Evolutionary conservation across 2,113 vertebrate species (phyloP).

Genomic region (Cettia cetti): DNA sequence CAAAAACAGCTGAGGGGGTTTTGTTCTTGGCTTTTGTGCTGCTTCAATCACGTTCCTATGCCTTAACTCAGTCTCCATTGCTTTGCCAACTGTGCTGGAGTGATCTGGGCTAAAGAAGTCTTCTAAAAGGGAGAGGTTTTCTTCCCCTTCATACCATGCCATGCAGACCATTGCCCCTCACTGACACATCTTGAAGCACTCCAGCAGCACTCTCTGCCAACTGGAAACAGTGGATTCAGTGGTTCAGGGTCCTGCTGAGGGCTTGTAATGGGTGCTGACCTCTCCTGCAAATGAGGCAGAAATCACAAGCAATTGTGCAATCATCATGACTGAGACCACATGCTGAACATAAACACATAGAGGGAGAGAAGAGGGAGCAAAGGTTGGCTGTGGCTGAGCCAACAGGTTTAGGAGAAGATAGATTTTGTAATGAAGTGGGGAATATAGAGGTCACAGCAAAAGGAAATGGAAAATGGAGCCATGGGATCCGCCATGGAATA

Average conservation of each 20-base stretch:
- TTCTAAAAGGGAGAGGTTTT: background rate
- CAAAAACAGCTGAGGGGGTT: background rate
- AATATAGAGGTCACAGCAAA: background rate
- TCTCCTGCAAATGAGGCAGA: background rate
- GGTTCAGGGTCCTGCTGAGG: background rate
- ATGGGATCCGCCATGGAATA: accelerated
- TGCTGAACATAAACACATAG: background rate
- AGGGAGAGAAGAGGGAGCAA: background rate
- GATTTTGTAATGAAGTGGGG: background rate
- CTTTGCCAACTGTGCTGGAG: background rate
- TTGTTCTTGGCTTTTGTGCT: background rate
- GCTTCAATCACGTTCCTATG: background rate
- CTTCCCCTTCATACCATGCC: accelerated
- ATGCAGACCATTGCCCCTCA: accelerated
- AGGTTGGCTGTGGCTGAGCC: background rate
- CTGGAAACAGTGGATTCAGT: background rate
- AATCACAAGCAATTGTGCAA: background rate
- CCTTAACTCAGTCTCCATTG: background rate
- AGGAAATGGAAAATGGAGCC: background rate
- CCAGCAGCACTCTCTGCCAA: background rate
- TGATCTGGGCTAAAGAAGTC: background rate
- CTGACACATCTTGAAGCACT: background rate
- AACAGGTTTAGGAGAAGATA: background rate
- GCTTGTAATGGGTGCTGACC: background rate
- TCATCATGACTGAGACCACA: background rate